phyloP scores from a whole-genome alignment of 2,797 vertebrate genomes.

The Acrocephalus scirpaceus region DNA sequence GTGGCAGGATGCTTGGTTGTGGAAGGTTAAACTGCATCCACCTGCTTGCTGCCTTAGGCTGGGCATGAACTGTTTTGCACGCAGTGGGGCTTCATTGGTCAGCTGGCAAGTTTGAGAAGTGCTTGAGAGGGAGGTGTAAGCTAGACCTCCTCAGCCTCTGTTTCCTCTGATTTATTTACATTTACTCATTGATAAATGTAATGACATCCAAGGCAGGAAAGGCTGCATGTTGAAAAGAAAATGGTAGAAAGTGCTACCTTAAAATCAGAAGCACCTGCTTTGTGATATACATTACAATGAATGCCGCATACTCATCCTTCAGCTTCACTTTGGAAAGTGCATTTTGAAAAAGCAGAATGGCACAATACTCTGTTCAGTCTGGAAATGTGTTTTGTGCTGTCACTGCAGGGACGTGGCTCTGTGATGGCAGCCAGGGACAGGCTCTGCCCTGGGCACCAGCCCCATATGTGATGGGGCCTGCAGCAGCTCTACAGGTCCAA shows the following conservation, averaged over 20 bases:
- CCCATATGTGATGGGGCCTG: not conserved
- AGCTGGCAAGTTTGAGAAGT: not conserved
- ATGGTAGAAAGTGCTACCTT: not conserved
- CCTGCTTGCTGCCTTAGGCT: not conserved
- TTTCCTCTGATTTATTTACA: not conserved
- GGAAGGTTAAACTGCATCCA: not conserved
- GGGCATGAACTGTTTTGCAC: accelerated
- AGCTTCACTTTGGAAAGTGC: not conserved
- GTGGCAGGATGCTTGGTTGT: not conserved
- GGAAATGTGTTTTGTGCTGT: not conserved
- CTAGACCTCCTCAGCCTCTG: not conserved
- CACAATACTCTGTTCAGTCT: not conserved
- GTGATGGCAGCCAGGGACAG: not conserved
- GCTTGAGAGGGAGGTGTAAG: not conserved
- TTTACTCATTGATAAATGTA: not conserved
- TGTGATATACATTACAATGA: not conserved
- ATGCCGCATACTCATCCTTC: accelerated
- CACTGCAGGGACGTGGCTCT: accelerated
- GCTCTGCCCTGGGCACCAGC: not conserved
- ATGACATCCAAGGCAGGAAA: not conserved
- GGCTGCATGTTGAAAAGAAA: not conserved
- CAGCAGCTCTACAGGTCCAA: not conserved
- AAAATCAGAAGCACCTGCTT: not conserved
- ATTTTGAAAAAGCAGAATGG: not conserved
- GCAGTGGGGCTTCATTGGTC: not conserved